Evolutionary conservation across 2,113 vertebrate species (phyloP).

Genomic region (Vulpes vulpes): DNA sequence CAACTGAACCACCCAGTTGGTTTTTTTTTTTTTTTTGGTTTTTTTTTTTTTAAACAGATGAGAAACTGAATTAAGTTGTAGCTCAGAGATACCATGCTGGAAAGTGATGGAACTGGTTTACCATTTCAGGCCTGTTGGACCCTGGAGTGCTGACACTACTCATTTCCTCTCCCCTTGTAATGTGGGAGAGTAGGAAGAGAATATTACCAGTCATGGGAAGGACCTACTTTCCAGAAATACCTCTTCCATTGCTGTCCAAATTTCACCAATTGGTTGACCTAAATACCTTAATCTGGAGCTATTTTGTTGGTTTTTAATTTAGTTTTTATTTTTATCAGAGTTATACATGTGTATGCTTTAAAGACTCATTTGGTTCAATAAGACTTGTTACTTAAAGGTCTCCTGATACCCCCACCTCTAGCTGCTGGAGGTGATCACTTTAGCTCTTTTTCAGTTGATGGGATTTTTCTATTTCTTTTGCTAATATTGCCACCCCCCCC

Average conservation of each 20-base stretch:
- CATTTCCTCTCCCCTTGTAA: not conserved
- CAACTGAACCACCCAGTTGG: too few relatives aligned
- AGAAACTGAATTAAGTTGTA: not conserved
- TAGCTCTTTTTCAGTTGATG: not conserved
- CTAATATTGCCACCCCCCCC: not conserved
- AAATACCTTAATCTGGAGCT: not conserved
- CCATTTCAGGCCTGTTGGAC: too few relatives aligned
- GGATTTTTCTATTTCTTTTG: not conserved
- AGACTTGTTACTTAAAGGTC: too few relatives aligned
- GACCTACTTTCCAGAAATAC: not conserved
- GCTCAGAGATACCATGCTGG: too few relatives aligned
- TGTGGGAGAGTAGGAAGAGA: not conserved
- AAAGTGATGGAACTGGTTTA: not conserved
- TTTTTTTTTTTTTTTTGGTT: not conserved
- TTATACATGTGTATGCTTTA: not conserved
- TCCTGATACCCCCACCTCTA: not conserved
- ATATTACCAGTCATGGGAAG: not conserved
- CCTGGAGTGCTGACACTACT: fast-evolving
- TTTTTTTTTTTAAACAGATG: not conserved
- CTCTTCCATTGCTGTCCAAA: not conserved
- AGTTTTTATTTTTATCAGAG: not conserved
- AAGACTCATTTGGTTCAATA: not conserved
- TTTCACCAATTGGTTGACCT: not conserved
- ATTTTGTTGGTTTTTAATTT: not conserved
- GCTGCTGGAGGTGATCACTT: not conserved